These are phyloP conservation scores for Sisor rabdophorus DNA, from an alignment of 2,113 vertebrate species.

Conservation along the genomic window DNA sequence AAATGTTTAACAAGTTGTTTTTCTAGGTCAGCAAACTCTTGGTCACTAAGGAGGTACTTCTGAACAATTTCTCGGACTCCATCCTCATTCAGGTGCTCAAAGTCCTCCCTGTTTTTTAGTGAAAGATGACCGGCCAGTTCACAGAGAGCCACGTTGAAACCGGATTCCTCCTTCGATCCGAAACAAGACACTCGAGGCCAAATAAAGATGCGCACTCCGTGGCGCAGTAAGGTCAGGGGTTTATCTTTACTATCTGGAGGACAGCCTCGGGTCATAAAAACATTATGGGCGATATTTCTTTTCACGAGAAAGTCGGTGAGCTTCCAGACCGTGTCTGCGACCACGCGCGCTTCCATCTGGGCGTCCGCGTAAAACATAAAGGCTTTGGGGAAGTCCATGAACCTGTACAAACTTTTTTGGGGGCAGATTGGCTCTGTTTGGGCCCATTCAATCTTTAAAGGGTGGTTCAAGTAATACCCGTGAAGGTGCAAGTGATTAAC, in stretches of 20 bases:
- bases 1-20: constrained; percentile 57
- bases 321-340: constrained; percentile 62
- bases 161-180: constrained; percentile 74
- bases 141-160: constrained; percentile 87
- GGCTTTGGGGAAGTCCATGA: constrained; percentile 68
- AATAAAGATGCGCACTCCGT: constrained; percentile 74
- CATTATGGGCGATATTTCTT: constrained; percentile 78
- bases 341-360: constrained; percentile 44
- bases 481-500: constrained; percentile 92
- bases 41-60: constrained; percentile 67
- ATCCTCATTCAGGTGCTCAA: constrained; percentile 67
- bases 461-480: constrained; percentile 75
- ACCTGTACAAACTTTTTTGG: constrained; percentile 57
- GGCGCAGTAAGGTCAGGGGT: constrained; percentile 33
- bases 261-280: constrained; percentile 81
- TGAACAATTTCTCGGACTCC: constrained; percentile 67
- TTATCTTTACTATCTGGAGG: constrained; percentile 50
- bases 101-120: constrained; percentile 73
- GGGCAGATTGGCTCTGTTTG: constrained; percentile 64
- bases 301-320: constrained; percentile 71
- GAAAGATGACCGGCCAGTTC: constrained; percentile 88
- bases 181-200: constrained; percentile 81
- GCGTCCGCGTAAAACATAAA: constrained; percentile 77
- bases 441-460: constrained; percentile 73
- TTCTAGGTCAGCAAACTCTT: constrained; percentile 64